A percentile compares a stretch with the other conserved stretches of the same genome.
These are phyloP conservation scores for Aelia acuminata DNA, from an alignment of 2,888 invertebrate species.

Conservation along the genomic window DNA sequence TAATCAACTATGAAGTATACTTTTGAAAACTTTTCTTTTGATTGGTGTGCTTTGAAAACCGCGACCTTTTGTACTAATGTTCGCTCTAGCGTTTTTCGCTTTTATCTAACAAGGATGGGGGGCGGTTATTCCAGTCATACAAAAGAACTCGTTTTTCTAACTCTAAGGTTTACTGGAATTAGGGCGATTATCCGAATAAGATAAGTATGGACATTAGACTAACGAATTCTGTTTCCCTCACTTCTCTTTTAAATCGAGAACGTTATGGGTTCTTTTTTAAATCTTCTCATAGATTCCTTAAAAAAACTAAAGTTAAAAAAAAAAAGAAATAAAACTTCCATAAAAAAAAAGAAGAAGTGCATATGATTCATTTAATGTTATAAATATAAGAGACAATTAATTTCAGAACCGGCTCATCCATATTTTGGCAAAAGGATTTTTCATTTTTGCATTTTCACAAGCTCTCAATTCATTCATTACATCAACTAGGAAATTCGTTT, in stretches of 20 bases:
- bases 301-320: background rate
- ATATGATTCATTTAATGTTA: too few species aligned
- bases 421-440: too few species aligned
- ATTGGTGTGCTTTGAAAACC: background rate
- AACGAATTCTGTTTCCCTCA: background rate
- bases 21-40: background rate
- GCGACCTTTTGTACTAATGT: background rate
- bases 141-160: background rate
- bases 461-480: too few species aligned
- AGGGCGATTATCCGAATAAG: conserved; percentile 12
- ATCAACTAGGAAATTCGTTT: too few species aligned
- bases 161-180: background rate
- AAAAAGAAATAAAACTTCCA: background rate
- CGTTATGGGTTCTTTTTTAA: background rate
- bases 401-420: too few species aligned
- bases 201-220: conserved; percentile 18
- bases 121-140: background rate
- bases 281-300: background rate
- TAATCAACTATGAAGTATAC: background rate
- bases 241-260: conserved; percentile 12
- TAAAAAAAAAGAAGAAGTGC: too few species aligned
- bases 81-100: background rate
- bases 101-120: background rate
- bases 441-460: too few species aligned
- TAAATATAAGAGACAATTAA: too few species aligned